phyloP scores from a whole-genome alignment of 2,888 invertebrate genomes.

The Parnassius smintheus region DNA sequence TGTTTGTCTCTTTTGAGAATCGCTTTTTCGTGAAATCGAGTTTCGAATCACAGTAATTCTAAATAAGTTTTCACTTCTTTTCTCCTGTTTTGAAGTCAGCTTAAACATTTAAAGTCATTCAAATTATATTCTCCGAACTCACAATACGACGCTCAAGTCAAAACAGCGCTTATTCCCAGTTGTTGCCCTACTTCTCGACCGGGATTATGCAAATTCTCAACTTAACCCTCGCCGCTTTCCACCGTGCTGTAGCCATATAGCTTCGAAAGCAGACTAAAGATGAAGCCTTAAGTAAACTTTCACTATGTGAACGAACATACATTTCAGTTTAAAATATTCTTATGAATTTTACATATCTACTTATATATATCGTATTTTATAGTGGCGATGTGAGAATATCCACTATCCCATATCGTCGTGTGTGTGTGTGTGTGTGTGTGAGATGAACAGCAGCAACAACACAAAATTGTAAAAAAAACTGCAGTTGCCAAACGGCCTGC shows the following conservation, averaged over 20 bases:
- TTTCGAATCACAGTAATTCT: no score
- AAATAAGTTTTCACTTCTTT: no score
- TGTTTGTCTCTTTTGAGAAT: no score
- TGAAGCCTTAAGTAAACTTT: slow-evolving; percentile 3
- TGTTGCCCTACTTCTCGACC: slow-evolving; percentile 20
- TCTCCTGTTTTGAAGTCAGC: no score
- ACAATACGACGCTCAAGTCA: background rate
- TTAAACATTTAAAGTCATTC: slow-evolving; percentile 1
- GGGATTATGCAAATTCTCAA: slow-evolving; percentile 26
- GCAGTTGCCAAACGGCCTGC: no score
- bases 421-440: no score
- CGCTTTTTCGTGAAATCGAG: no score
- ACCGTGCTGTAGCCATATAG: background rate
- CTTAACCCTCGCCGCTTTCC: slow-evolving; percentile 15
- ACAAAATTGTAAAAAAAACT: no score
- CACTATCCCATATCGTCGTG: no score
- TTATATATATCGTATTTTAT: no score
- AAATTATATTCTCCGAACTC: background rate
- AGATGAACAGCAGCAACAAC: no score
- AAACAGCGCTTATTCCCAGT: slow-evolving; percentile 9
- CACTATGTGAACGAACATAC: slow-evolving; percentile 6
- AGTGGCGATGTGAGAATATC: no score
- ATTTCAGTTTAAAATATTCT: background rate
- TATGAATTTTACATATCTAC: background rate
- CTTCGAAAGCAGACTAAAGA: slow-evolving; percentile 9